These are phyloP conservation scores for Drosophila biarmipes DNA, from an alignment of 1,140 invertebrate species.

Conservation along the genomic window DNA sequence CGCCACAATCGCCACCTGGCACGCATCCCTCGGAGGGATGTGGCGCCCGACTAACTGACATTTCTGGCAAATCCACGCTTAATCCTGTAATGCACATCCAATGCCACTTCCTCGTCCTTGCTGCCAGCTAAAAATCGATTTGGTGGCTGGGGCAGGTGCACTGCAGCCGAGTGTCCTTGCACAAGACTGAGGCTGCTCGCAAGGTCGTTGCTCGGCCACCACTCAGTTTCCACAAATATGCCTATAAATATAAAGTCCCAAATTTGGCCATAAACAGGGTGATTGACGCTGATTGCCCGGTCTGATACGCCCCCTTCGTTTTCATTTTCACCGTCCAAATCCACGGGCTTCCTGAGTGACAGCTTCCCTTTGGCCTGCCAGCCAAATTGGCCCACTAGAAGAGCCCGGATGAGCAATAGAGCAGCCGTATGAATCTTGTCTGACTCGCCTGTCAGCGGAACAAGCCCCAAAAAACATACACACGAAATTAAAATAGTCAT, in stretches of 20 bases:
- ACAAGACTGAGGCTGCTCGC: slow-evolving; percentile 5
- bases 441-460: slow-evolving; percentile 23
- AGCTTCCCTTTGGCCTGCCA: slow-evolving; percentile 51
- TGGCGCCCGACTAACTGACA: neutral
- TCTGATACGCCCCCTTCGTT: slow-evolving; percentile 1
- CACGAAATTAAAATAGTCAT: slow-evolving; percentile 37
- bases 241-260: slow-evolving; percentile 15
- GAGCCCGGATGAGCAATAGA: slow-evolving; percentile 41
- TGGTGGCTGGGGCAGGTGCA: slow-evolving; percentile 10
- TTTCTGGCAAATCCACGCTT: neutral
- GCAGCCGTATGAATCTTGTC: slow-evolving; percentile 11
- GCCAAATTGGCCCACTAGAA: slow-evolving; percentile 47
- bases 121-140: slow-evolving; percentile 26
- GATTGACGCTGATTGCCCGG: slow-evolving; percentile 37
- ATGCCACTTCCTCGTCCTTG: slow-evolving; percentile 25
- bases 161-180: slow-evolving; percentile 9
- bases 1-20: slow-evolving; percentile 14
- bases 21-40: slow-evolving; percentile 9
- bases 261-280: slow-evolving; percentile 3
- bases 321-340: slow-evolving; percentile 17
- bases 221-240: neutral
- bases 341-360: slow-evolving; percentile 36
- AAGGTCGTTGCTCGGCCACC: slow-evolving; percentile 16
- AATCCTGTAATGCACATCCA: slow-evolving; percentile 35
- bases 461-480: slow-evolving; percentile 35